phyloP scores from a whole-genome alignment of 1,140 invertebrate genomes.

The Centruroides sculpturatus region DNA sequence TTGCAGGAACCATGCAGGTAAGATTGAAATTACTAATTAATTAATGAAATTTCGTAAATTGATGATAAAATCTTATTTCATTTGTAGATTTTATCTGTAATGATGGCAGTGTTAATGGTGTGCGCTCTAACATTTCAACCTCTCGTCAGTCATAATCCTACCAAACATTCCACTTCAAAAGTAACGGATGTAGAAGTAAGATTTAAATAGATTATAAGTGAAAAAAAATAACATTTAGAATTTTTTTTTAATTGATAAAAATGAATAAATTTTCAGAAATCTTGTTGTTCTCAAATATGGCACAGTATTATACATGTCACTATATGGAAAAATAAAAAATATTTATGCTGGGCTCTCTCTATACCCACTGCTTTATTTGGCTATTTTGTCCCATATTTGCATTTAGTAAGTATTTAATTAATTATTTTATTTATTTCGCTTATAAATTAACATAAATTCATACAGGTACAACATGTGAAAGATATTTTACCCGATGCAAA shows the following conservation, averaged over 20 bases:
- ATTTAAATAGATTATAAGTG: no score
- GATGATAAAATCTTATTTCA: slow-evolving; percentile 16
- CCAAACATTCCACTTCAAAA: no score
- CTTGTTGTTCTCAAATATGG: no score
- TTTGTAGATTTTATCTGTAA: slow-evolving; percentile 48
- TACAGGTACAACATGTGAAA: slow-evolving; percentile 50
- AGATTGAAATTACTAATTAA: not conserved
- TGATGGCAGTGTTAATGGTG: slow-evolving; percentile 54
- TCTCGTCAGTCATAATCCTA: slow-evolving; percentile 10
- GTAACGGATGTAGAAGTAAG: no score
- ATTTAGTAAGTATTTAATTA: slow-evolving; percentile 46
- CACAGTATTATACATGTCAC: slow-evolving; percentile 30
- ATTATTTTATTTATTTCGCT: not conserved
- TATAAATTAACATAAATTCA: not conserved
- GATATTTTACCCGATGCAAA: slow-evolving; percentile 42
- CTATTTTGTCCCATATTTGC: slow-evolving; percentile 86
- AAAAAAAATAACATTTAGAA: no score
- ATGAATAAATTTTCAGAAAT: no score
- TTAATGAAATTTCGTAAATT: no score
- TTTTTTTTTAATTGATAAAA: no score
- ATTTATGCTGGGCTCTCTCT: slow-evolving; percentile 68
- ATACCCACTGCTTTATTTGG: slow-evolving; percentile 75
- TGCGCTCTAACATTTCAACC: slow-evolving; percentile 73
- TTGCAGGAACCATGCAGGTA: slow-evolving; percentile 30
- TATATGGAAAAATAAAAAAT: slow-evolving; percentile 68